These are phyloP conservation scores for Lycocerus yunnanus DNA, from an alignment of 2,888 invertebrate genomes.

Conservation along the genomic window DNA sequence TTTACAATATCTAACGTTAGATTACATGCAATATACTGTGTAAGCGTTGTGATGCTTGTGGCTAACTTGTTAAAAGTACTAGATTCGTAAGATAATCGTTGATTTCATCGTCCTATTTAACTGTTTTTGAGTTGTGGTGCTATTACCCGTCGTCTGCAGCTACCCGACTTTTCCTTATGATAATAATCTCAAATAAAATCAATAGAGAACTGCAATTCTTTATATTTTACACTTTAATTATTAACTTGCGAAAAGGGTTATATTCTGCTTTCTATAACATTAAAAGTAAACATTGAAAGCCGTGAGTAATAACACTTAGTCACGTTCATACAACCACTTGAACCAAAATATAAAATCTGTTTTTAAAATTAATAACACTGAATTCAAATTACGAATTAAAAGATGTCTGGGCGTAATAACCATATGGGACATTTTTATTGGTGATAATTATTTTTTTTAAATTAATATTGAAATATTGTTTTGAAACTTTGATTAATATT, in stretches of 20 bases:
- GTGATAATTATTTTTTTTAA: not conserved
- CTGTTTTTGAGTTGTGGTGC: not conserved
- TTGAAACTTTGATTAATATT: not conserved
- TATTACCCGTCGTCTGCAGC: not conserved
- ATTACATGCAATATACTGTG: too few relatives aligned
- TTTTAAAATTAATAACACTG: not conserved
- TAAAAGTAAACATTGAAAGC: constrained; percentile 41
- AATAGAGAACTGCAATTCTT: constrained; percentile 2
- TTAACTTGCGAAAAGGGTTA: constrained; percentile 29
- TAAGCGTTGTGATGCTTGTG: too few relatives aligned
- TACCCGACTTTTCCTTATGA: not conserved
- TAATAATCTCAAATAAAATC: not conserved
- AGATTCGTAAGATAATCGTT: too few relatives aligned
- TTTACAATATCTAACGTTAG: too few relatives aligned
- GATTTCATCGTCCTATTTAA: too few relatives aligned
- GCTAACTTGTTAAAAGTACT: too few relatives aligned
- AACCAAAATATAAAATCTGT: not conserved
- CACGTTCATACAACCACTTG: constrained; percentile 33
- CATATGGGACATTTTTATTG: not conserved
- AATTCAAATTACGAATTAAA: not conserved
- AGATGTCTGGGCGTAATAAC: not conserved
- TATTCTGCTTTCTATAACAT: constrained; percentile 34
- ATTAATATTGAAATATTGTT: not conserved
- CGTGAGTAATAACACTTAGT: constrained; percentile 34
- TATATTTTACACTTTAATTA: constrained; percentile 11